Conservation (phyloP, 23 tunicate genomes). For the Trididemnum nubilum region DNA sequence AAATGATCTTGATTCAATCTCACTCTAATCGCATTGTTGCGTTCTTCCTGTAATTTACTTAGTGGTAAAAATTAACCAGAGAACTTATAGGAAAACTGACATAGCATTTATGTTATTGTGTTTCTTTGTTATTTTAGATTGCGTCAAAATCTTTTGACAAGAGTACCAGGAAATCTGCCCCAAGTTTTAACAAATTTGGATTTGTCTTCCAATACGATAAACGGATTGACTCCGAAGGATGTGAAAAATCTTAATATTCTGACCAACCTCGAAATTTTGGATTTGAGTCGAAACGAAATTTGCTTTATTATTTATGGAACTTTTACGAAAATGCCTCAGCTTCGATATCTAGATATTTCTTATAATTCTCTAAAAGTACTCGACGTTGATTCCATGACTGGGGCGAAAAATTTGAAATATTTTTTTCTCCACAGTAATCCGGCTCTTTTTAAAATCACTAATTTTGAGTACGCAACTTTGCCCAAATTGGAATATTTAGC, state of each 20-base stretch:
- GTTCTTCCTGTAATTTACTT: no score
- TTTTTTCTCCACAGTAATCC: constrained; percentile 52
- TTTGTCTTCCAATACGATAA: background rate
- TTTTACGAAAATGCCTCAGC: constrained; percentile 9
- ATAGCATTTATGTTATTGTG: no score
- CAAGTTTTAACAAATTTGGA: background rate
- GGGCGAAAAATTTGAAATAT: constrained; percentile 29
- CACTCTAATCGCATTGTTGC: no score
- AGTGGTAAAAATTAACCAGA: no score
- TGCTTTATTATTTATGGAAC: constrained; percentile 10
- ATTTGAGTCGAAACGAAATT: constrained; percentile 49
- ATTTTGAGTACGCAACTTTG: constrained; percentile 1
- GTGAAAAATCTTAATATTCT: background rate
- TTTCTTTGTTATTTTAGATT: no score
- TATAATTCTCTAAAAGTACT: constrained; percentile 19
- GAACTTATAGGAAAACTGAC: no score
- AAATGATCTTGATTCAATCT: no score
- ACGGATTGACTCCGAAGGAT: background rate
- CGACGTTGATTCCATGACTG: constrained; percentile 23
- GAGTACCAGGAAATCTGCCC: background rate
- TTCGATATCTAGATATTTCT: constrained; percentile 43
- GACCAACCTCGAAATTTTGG: constrained; percentile 36
- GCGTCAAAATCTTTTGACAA: background rate
- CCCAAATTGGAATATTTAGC: constrained; percentile 38
- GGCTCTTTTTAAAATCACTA: background rate